phyloP scores from a whole-genome alignment of 1,140 invertebrate genomes.

The Heterodera carotae region DNA sequence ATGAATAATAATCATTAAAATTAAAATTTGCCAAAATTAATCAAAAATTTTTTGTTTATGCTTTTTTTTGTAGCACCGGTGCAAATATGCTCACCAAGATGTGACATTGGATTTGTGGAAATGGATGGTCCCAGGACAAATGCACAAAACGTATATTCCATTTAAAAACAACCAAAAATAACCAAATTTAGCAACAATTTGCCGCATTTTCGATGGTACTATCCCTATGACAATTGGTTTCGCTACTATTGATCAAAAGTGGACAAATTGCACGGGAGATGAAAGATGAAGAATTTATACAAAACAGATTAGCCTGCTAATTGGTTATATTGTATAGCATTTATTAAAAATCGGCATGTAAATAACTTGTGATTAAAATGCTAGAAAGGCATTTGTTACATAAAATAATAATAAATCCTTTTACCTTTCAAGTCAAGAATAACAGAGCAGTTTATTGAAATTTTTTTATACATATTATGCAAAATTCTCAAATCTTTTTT shows the following conservation, averaged over 20 bases:
- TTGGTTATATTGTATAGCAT: too few species aligned
- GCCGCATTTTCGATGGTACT: slow-evolving; percentile 25
- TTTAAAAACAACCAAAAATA: neutral
- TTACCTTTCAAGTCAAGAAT: too few species aligned
- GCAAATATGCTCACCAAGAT: slow-evolving; percentile 20
- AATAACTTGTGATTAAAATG: too few species aligned
- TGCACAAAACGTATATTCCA: slow-evolving; percentile 21
- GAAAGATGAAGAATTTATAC: neutral
- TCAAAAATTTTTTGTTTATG: slow-evolving; percentile 6
- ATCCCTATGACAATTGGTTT: slow-evolving; percentile 29
- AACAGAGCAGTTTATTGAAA: too few species aligned
- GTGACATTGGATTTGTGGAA: slow-evolving; percentile 29
- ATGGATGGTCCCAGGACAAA: slow-evolving; percentile 26
- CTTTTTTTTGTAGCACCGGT: neutral
- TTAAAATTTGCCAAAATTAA: neutral
- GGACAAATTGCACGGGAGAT: neutral
- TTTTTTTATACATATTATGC: too few species aligned
- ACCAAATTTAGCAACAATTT: slow-evolving; percentile 17
- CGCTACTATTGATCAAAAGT: neutral
- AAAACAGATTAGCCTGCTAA: too few species aligned
- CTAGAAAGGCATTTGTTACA: too few species aligned
- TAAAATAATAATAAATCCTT: too few species aligned
- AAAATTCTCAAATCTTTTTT: too few species aligned
- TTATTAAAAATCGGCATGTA: too few species aligned
- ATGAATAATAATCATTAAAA: too few species aligned